Conservation (phyloP, 2,888 invertebrate species). For the Agrochola litura region DNA sequence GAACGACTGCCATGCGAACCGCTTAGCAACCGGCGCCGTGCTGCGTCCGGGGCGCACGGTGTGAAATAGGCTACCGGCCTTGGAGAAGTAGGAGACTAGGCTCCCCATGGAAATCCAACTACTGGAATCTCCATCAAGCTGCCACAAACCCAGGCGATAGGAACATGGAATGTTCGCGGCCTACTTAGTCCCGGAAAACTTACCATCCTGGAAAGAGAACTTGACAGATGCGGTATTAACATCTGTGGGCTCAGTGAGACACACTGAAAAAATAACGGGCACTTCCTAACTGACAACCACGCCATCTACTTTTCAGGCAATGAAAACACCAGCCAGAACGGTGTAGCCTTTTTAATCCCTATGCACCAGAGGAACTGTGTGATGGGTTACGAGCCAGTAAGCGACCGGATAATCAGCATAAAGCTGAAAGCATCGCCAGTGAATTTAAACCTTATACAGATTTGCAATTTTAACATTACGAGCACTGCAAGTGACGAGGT, state of each 20-base stretch:
- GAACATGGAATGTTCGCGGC: neutral
- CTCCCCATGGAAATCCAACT: neutral
- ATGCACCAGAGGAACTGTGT: too few relatives aligned
- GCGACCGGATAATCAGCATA: too few relatives aligned
- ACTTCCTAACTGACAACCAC: too few relatives aligned
- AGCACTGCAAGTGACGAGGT: too few relatives aligned
- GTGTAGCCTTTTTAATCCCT: too few relatives aligned
- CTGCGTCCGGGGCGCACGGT: too few relatives aligned
- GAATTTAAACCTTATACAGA: too few relatives aligned
- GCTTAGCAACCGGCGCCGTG: neutral
- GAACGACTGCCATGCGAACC: neutral
- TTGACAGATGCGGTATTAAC: neutral
- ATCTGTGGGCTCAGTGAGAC: neutral
- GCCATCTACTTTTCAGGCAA: too few relatives aligned
- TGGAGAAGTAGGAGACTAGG: neutral
- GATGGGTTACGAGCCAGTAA: too few relatives aligned
- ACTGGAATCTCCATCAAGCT: slow-evolving; percentile 1
- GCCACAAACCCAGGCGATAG: neutral
- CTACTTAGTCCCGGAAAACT: neutral
- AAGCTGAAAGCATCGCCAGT: too few relatives aligned
- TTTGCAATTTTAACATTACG: too few relatives aligned
- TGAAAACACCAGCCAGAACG: too few relatives aligned
- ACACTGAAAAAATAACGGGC: neutral
- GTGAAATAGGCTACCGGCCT: neutral
- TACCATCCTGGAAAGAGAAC: neutral